Evolutionary conservation across 2,888 invertebrate genomes (phyloP).

Genomic region (Ectemnius continuus): DNA sequence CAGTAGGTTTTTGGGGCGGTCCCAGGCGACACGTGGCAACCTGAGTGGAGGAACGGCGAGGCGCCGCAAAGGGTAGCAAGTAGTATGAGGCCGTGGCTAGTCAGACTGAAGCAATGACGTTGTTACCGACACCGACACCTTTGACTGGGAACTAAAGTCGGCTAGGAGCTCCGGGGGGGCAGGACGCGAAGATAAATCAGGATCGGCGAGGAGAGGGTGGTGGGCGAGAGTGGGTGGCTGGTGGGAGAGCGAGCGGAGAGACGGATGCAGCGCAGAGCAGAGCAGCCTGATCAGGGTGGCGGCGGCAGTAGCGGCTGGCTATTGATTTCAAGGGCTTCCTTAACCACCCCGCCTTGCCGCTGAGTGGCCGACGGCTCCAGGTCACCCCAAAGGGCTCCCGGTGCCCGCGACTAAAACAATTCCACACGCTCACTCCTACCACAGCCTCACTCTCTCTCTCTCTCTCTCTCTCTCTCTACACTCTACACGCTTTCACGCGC

Average conservation of each 20-base stretch:
- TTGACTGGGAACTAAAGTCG: conserved; percentile 57
- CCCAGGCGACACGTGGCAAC: not conserved
- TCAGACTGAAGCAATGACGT: conserved; percentile 33
- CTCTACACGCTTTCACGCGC: conserved; percentile 2
- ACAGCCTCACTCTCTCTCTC: not conserved
- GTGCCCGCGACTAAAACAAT: conserved; percentile 67
- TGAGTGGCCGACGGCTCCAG: conserved; percentile 71
- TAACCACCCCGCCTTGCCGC: conserved; percentile 67
- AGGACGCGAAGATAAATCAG: conserved; percentile 59
- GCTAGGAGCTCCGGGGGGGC: conserved; percentile 39
- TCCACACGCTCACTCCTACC: conserved; percentile 40
- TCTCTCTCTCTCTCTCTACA: not conserved
- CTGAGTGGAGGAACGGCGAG: not conserved
- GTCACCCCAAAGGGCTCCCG: conserved; percentile 68
- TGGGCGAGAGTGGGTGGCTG: conserved; percentile 16
- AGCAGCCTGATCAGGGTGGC: conserved; percentile 73
- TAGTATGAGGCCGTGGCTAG: conserved; percentile 29
- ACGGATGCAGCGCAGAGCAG: conserved; percentile 69
- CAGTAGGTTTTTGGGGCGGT: not conserved
- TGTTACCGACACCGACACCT: conserved; percentile 45
- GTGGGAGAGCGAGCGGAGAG: conserved; percentile 58
- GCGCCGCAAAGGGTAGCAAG: conserved; percentile 1
- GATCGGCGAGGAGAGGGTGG: conserved; percentile 51
- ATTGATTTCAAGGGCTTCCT: conserved; percentile 78
- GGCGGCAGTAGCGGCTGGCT: conserved; percentile 76